Base-by-base conservation (phyloP, 2,888 invertebrate species). In the Neoscelio sp. region DNA sequence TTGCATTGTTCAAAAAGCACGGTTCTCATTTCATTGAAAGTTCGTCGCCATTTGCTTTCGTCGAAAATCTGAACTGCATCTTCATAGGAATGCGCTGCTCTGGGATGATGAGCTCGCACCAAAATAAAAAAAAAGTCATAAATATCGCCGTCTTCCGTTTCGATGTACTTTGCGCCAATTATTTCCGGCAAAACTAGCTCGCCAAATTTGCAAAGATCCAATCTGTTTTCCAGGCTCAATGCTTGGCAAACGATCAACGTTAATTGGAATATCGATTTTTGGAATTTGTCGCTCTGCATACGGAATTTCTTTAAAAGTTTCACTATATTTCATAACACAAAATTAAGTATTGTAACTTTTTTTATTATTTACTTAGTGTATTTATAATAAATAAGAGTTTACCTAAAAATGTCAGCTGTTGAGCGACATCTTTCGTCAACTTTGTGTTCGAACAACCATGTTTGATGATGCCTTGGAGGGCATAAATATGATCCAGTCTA, bases 131-230 rank as follows among this genome's bases (percentile, higher is more conserved):
- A 88, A 80, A 92, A 91, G 60, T 92, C 91, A 64, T 92, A 90
- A 50, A 92, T 89, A 48, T 90, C 87, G 28, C 87, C 84, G 20
- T 81, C 82, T 28, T 84, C 79, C n/a, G 85, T 83, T 80, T 91
- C 90, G 46, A 93, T 87, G 46, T 92, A 85, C 13, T 87, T 79
- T 0, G 91, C 89, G 23, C 92, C 83, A 15, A 91, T 87, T 52
- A 82, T 89, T 13, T 58, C 18, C n/a, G 81, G 75, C 17, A 81
- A 20, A 33, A 80, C 15, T 2, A 75, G 54, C 87, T 93, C 93
- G 12, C 91, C 90, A 82, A 93, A 93, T 81, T 91, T 90, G 82
- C 93, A 93, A 76, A 93, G 86, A 1, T 91, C 89, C 54, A 91
- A 85, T 17, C 93, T 91, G 76, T 91, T 91, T 84, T 94, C 94